Base-by-base conservation (phyloP, 2,888 invertebrate genomes). In the Meganola albula region DNA sequence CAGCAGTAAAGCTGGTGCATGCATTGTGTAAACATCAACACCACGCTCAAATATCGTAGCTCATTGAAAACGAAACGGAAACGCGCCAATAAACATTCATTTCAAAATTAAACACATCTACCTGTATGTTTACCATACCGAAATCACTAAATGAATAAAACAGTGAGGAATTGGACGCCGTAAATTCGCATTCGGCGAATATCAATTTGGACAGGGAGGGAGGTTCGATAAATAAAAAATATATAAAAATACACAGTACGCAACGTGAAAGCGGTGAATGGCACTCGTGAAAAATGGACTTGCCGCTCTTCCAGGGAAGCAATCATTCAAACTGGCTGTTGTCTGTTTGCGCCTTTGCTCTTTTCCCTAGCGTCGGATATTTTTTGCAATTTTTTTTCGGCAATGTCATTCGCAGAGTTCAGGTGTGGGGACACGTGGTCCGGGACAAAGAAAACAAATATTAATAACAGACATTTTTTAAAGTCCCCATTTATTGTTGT, bases 281-380 rank as follows among this genome's bases (percentile, higher is more conserved):
- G 83, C 85, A 85, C 85, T 85, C 78, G 83, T 85, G 85, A 85
- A 85, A 85, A 85, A 85, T 85, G 85, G 85, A 85, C 85, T 83
- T 77, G 78, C 80, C 83, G 78, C 84, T 82, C 83, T 84, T 83
- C 75, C 80, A 75, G 84, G 73, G 83, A 84, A 84, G 82, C 84
- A 82, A 85, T 85, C 85, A 85, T 85, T 85, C 85, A 85, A 83
- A 84, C 84, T 71, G 79, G 62, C 75, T 75, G 84, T 83, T 85
- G 85, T 85, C 83, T 85, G 83, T 76, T 82, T 79, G 73, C 70
- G 82, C 80, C 78, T 79, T 58, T 79, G 82, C 82, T 83, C 83
- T 82, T 83, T 82, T 83, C 75, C 63, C 54, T 53, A 53, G 37
- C 67, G 60, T 37, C 60, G 59, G 58, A 59, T 65, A 58, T 69